Percentiles rank a stretch among this genome's conserved stretches.
These are phyloP conservation scores for Porites australiensis DNA, from an alignment of 64 coral and sea anemone species.

Conservation along the genomic window DNA sequence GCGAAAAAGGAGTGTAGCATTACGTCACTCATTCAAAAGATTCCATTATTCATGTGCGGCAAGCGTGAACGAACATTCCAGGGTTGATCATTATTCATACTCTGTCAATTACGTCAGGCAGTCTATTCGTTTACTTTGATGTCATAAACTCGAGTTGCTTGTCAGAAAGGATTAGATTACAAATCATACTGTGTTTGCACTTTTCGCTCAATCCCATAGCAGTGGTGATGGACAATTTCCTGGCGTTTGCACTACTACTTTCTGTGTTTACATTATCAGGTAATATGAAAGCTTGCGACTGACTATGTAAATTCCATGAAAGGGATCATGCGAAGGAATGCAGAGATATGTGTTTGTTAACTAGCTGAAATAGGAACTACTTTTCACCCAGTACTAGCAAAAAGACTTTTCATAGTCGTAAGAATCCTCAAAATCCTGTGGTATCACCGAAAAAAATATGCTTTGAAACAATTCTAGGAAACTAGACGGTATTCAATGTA, in stretches of 20 bases:
- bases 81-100: neutral
- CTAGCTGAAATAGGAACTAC: too few relatives aligned
- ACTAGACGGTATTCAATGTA: too few relatives aligned
- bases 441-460: too few relatives aligned
- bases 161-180: neutral
- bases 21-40: neutral
- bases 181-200: neutral
- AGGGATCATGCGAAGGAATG: slow-evolving; percentile 2
- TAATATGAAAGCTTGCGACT: neutral
- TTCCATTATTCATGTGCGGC: neutral
- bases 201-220: neutral
- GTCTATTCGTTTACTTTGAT: neutral
- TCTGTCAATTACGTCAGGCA: slow-evolving; percentile 8
- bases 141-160: neutral
- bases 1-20: neutral
- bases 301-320: neutral
- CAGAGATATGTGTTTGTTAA: neutral
- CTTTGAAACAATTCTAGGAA: too few relatives aligned
- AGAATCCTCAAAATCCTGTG: too few relatives aligned
- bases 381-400: too few relatives aligned
- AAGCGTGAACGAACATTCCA: slow-evolving; percentile 7
- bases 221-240: slow-evolving; percentile 23
- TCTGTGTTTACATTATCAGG: neutral
- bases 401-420: too few relatives aligned
- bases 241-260: neutral